Percentiles rank a stretch among this genome's conserved stretches.
Conservation (phyloP, 2,888 invertebrate species). For the Smittia sp. region DNA sequence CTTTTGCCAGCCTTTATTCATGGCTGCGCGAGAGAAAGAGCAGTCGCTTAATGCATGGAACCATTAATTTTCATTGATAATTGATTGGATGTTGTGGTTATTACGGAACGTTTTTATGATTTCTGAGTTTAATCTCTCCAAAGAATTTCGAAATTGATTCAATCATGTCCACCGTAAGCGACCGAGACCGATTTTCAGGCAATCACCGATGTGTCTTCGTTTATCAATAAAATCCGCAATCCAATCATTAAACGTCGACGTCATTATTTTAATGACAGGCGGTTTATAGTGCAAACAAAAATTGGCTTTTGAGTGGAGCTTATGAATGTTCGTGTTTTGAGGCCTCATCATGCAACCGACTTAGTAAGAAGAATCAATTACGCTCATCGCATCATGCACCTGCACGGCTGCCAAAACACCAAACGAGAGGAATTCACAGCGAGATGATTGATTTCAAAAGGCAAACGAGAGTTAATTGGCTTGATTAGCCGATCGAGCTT, state of each 20-base stretch:
- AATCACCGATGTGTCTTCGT: neutral
- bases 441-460: constrained; percentile 3
- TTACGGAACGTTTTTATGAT: constrained; percentile 26
- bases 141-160: neutral
- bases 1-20: constrained; percentile 38
- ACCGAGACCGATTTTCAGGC: too few relatives aligned
- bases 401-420: neutral
- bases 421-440: neutral
- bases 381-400: neutral
- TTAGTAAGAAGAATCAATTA: constrained; percentile 2
- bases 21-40: constrained; percentile 5
- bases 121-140: neutral
- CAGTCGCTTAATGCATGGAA: constrained; percentile 31
- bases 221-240: neutral
- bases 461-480: neutral
- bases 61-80: constrained; percentile 40
- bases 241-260: too few relatives aligned
- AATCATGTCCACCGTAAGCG: too few relatives aligned
- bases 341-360: neutral
- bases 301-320: too few relatives aligned
- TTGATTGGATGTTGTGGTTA: constrained; percentile 40
- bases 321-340: too few relatives aligned
- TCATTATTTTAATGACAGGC: too few relatives aligned
- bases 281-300: too few relatives aligned
- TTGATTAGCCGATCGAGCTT: neutral